Conservation (phyloP, 2,888 invertebrate genomes). For the Gibbula magus region DNA sequence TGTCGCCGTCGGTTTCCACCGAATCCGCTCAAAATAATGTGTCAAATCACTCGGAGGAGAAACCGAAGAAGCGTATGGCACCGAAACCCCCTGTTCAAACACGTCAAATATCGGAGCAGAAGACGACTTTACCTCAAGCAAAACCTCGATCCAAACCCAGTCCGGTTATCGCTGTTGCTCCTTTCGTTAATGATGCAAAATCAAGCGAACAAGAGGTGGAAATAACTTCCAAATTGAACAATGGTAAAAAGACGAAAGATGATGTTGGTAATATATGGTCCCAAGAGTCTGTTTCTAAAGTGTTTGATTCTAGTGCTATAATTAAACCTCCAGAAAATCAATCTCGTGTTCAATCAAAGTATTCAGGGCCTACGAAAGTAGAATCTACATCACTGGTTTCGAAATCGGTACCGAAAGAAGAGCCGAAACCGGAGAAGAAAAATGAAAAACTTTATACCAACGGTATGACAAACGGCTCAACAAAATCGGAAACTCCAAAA, state of each 20-base stretch:
- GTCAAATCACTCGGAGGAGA: background rate
- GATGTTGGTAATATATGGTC: background rate
- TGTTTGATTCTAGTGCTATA: background rate
- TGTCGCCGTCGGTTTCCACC: background rate
- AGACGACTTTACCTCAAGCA: slow-evolving; percentile 33
- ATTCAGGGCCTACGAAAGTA: background rate
- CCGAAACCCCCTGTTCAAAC: background rate
- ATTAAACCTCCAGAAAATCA: background rate
- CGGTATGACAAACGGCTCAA: background rate
- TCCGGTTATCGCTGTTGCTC: slow-evolving; percentile 46
- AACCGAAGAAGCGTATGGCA: slow-evolving; percentile 11
- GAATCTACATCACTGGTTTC: background rate
- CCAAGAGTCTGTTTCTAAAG: background rate
- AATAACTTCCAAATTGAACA: background rate
- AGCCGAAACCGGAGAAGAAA: background rate
- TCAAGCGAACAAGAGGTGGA: background rate
- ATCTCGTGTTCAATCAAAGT: too few species aligned
- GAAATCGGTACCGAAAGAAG: background rate
- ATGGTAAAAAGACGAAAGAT: background rate
- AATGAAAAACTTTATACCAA: background rate
- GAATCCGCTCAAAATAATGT: background rate
- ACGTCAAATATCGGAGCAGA: slow-evolving; percentile 15
- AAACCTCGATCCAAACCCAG: slow-evolving; percentile 33
- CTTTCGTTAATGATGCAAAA: slow-evolving; percentile 36
- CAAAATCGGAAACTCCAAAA: background rate